Evolutionary conservation across 2,113 vertebrate genomes (phyloP).

Genomic region (Orthonyx spaldingii): DNA sequence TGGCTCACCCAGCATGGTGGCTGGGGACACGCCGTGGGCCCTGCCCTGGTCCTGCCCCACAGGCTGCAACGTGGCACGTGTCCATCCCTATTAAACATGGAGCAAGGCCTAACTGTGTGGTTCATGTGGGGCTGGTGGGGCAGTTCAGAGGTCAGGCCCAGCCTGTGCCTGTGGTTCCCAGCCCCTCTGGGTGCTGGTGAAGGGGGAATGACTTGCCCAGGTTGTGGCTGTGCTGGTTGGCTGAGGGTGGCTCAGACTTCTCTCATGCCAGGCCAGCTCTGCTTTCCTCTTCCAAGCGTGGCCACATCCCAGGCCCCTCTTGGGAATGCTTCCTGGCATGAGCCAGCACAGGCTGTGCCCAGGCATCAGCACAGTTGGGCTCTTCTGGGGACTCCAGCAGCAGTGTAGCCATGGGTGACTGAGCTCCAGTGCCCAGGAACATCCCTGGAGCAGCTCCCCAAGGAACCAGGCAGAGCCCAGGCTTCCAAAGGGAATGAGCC

Average conservation of each 20-base stretch:
- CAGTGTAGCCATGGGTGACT: neutral
- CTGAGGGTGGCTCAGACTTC: rapidly evolving
- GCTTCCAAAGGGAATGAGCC: neutral
- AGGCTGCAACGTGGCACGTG: rapidly evolving
- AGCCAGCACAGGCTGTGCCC: neutral
- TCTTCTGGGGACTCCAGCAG: neutral
- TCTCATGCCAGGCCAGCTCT: neutral
- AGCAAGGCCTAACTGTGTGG: neutral
- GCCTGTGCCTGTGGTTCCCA: rapidly evolving
- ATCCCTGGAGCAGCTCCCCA: neutral
- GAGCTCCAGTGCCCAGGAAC: neutral
- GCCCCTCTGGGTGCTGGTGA: neutral
- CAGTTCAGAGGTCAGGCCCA: neutral
- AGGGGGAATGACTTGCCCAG: neutral
- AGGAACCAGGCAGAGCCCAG: rapidly evolving
- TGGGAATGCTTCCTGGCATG: neutral
- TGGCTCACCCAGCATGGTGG: rapidly evolving
- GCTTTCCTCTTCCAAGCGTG: neutral
- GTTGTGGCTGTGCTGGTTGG: neutral
- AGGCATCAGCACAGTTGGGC: rapidly evolving
- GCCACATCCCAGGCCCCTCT: neutral
- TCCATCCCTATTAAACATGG: constrained; percentile 18
- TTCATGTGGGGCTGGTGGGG: neutral
- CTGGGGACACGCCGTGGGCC: rapidly evolving
- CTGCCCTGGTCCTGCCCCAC: rapidly evolving